phyloP scores from a whole-genome alignment of 2,113 vertebrate species.

The Pelvicachromis taeniatus region DNA sequence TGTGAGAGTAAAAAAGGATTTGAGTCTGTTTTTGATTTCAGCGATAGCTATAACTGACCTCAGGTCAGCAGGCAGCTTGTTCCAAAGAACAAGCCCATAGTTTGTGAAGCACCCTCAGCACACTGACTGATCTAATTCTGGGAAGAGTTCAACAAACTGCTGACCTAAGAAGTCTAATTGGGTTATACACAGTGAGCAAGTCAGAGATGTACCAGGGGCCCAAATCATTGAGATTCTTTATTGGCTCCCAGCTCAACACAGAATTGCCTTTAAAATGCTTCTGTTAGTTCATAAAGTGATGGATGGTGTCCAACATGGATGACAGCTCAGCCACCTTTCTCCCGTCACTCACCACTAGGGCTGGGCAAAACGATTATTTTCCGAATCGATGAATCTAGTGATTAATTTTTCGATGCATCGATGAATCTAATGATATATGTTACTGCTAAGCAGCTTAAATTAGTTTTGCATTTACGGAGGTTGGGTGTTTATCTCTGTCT shows the following conservation, averaged over 20 bases:
- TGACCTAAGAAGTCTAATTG: too few relatives aligned
- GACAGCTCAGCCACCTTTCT: too few relatives aligned
- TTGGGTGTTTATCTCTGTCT: too few relatives aligned
- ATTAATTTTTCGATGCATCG: too few relatives aligned
- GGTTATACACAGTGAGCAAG: not conserved
- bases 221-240: rapidly evolving
- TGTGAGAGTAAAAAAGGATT: not conserved
- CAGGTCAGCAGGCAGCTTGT: not conserved
- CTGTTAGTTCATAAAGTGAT: not conserved
- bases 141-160: not conserved
- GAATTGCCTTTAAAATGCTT: not conserved
- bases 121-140: not conserved
- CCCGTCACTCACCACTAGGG: too few relatives aligned
- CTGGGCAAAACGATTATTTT: too few relatives aligned
- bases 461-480: too few relatives aligned
- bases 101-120: not conserved
- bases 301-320: too few relatives aligned
- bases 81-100: not conserved
- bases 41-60: not conserved
- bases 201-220: not conserved
- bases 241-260: not conserved
- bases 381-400: too few relatives aligned
- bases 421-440: too few relatives aligned
- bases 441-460: too few relatives aligned
- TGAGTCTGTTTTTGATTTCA: not conserved